Evolutionary conservation across 2,797 vertebrate genomes (phyloP), one percentile per base, ranked within the genome.

Genomic region (Odontamblyopus lacepedii): DNA sequence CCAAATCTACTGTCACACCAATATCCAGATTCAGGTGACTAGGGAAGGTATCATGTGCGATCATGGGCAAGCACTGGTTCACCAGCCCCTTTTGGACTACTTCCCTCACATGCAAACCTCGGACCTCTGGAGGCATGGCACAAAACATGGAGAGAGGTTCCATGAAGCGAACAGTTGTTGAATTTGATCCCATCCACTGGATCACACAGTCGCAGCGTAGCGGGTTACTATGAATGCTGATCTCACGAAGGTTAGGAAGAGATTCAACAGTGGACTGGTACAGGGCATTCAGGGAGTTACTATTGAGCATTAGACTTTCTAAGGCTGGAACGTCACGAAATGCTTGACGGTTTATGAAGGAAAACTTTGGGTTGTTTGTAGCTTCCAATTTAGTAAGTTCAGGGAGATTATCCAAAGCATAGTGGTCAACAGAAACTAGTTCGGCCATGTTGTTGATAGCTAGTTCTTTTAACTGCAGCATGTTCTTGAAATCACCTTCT

Each of bases 401-500:
- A 1, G 98, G 98, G 32, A 99, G 93, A 92, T 99, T 98, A 87
- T 99, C 97, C 73, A 99, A 87, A 0, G 97, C 95, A 0, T 95
- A 97, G 59, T 94, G 95, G 35, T 98, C 98, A 26, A 99, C 93
- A 1, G 97, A 97, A 44, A 97, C 95, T 0, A 99, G 93, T 60
- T 99, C 98, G 8, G 94, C 96, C 98, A 99, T 99, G 44, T 97
- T 99, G 91, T 99, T 99, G 79, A 99, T 96, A 1, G 98, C 98
- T 8, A 99, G 89, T 86, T 99, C 98, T 85, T 99, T 99, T 55
- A 99, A 85, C 26, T 92, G 93, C 13, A 98, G 88, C 97, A 99
- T 99, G 83, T 99, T 96, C 87, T 91, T 95, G 88, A 99, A 99
- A 90, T 99, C 98, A 2, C 98, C 98, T 89, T 98, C 96, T 79